Evolutionary conservation across 1,140 invertebrate species (phyloP), one percentile per base, ranked within the genome.

Genomic region (Chionoecetes opilio): DNA sequence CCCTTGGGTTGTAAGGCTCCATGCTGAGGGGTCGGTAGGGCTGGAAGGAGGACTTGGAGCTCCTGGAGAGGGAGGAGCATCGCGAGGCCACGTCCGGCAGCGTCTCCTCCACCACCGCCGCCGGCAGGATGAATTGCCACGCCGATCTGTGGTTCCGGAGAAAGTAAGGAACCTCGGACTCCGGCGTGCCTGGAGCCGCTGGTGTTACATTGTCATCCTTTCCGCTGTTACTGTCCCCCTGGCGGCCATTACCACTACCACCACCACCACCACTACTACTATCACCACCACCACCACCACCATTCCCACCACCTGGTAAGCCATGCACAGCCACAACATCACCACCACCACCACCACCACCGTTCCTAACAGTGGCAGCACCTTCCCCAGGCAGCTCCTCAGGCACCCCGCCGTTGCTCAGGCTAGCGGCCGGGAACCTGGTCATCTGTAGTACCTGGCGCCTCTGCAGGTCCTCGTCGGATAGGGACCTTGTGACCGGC

Each of bases 121-220:
- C 94, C 14, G 94, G 94, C 2, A 95, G 35, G 85, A 95, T 95
- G 87, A 93, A 95, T 32, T 93, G 94, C 94, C 94, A 95, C 31
- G 94, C 75, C 11, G 91, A 89, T 21, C 75, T 53, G 86, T 95
- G 94, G 63, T 95, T 95, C 8, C 91, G 41, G 17, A 95, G 86
- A 90, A 95, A 95, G 37, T 95, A 95, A 32, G 94, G 94, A 86
- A 95, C 94, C 11, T 53, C 29, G 8, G 37, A 75, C 41, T 92
- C 94, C 17, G 93, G 88, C n/a, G 93, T 86, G 29, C 53, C 85
- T 8, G 93, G 88, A 6, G 88, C 9, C 37, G 29, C 35, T 11
- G 82, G 37, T 14, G 17, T 3, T 2, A 8, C 34, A 31, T 35
- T 41, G 3, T 11, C 31, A 0, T 32, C 29, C 6, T 41, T n/a